phyloP scores from a whole-genome alignment of 2,888 invertebrate species.

The Drosophila rubida region DNA sequence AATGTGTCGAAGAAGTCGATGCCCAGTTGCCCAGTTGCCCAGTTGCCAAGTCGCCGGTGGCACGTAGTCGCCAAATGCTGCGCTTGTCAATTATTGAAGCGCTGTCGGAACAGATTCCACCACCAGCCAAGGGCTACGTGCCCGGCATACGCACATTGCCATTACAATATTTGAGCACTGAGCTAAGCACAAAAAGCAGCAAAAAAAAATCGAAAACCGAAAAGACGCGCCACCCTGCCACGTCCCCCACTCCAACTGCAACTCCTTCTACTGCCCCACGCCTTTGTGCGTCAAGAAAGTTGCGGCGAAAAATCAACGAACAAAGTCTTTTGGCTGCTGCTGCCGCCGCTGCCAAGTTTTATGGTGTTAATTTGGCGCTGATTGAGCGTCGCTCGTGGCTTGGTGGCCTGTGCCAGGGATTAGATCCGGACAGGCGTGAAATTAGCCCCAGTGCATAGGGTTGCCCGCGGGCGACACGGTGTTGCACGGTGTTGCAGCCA shows the following conservation, averaged over 20 bases:
- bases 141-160: constrained; percentile 59
- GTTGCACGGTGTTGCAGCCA: background rate
- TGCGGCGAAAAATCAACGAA: constrained; percentile 34
- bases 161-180: constrained; percentile 30
- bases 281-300: constrained; percentile 10
- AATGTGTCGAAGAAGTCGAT: constrained; percentile 7
- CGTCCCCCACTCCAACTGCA: no score
- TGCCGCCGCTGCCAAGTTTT: constrained; percentile 53
- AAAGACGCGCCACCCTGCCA: constrained; percentile 1
- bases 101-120: constrained; percentile 62
- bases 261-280: background rate
- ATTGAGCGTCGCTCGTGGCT: constrained; percentile 64
- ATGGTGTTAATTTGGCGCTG: constrained; percentile 79
- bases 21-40: constrained; percentile 18
- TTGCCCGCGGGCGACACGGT: background rate
- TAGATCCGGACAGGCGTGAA: constrained; percentile 59
- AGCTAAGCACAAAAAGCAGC: constrained; percentile 2
- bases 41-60: constrained; percentile 30
- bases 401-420: constrained; percentile 41
- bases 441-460: constrained; percentile 45
- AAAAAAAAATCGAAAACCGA: constrained; percentile 16
- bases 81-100: constrained; percentile 65
- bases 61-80: constrained; percentile 69
- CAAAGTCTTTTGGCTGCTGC: constrained; percentile 49
- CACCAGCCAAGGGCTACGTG: constrained; percentile 60